Evolutionary conservation across 2,888 invertebrate genomes (phyloP).

Genomic region (Tanypteryx hageni): DNA sequence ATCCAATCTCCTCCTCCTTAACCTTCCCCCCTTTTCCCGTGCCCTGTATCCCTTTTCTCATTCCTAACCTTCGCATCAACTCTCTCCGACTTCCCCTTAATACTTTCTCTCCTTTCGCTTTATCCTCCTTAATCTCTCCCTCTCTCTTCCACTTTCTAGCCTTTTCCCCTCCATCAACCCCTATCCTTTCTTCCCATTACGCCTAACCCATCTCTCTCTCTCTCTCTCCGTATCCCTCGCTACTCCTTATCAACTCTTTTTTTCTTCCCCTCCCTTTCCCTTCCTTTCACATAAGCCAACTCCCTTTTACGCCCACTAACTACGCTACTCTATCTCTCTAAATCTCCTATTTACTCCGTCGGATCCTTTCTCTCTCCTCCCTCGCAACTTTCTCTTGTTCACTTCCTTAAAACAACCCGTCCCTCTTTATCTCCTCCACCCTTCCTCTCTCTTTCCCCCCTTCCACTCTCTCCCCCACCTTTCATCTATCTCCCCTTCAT

Average conservation of each 20-base stretch:
- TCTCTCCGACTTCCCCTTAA: background rate
- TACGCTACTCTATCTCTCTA: background rate
- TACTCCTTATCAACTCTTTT: background rate
- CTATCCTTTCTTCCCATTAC: background rate
- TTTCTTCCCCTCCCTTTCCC: constrained; percentile 1
- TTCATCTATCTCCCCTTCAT: no score
- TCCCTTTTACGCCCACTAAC: background rate
- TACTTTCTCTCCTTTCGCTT: background rate
- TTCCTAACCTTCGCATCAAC: background rate
- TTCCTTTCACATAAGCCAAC: background rate
- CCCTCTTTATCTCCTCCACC: no score
- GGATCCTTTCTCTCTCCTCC: background rate
- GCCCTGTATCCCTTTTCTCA: background rate
- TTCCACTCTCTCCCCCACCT: no score
- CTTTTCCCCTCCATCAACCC: constrained; percentile 10
- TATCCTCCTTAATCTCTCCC: background rate
- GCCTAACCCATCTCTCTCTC: no score
- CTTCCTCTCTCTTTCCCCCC: no score
- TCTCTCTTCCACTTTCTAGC: background rate
- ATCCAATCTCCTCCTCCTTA: no score
- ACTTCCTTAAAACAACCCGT: background rate
- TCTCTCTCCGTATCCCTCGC: no score
- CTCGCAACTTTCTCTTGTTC: background rate
- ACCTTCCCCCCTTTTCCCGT: no score
- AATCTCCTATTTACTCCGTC: constrained; percentile 15